A percentile compares a stretch with the other conserved stretches of the same genome.
Evolutionary conservation across 1,140 invertebrate genomes (phyloP).

Genomic region (Drosophila lacertosa): DNA sequence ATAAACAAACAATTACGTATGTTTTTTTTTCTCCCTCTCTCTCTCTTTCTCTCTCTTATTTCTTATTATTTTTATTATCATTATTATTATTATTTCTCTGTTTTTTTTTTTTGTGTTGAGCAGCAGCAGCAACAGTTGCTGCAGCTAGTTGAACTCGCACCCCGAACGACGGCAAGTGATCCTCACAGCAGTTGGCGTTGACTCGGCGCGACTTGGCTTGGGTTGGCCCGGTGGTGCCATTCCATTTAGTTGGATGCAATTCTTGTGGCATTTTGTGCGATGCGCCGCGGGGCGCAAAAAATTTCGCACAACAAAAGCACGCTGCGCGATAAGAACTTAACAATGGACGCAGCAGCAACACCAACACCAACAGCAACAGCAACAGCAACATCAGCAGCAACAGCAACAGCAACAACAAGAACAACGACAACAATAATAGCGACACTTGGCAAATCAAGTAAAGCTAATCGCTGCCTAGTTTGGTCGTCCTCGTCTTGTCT

Average conservation of each 20-base stretch:
- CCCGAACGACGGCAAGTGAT: constrained; percentile 20
- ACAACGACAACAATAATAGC: background rate
- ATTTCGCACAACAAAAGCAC: constrained; percentile 66
- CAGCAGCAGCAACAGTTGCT: constrained; percentile 19
- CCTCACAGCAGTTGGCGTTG: constrained; percentile 40
- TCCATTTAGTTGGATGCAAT: constrained; percentile 43
- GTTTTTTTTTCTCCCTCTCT: constrained; percentile 12
- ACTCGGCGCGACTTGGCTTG: background rate
- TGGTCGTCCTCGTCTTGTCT: constrained; percentile 34
- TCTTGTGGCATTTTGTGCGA: constrained; percentile 71
- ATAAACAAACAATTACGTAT: constrained; percentile 82
- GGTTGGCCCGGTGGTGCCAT: constrained; percentile 17
- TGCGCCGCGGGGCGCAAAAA: constrained; percentile 65
- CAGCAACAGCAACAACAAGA: constrained; percentile 27
- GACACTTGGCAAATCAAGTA: constrained; percentile 43
- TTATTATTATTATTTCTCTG: background rate
- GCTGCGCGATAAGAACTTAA: constrained; percentile 61
- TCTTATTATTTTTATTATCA: constrained; percentile 4
- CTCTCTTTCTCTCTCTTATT: background rate
- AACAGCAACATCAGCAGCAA: constrained; percentile 17
- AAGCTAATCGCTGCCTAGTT: constrained; percentile 42
- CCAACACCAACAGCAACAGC: constrained; percentile 25
- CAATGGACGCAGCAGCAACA: constrained; percentile 46
- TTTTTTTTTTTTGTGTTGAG: background rate
- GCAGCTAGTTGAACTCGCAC: constrained; percentile 40